Evolutionary conservation across 1,140 invertebrate genomes (phyloP).

Genomic region (Leucophenga varia): DNA sequence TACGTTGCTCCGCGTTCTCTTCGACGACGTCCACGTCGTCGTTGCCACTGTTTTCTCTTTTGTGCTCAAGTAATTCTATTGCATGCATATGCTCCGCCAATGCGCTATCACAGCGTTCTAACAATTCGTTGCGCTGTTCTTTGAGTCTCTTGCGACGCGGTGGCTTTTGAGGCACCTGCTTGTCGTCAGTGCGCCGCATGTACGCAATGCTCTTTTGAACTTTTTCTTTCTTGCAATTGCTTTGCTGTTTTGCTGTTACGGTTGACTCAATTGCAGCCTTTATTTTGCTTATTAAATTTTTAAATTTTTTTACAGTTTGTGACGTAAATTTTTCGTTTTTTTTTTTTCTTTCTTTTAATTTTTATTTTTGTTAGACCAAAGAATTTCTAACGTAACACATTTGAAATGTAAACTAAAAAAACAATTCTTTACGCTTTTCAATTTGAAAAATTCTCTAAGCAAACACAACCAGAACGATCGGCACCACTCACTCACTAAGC

Average conservation of each 20-base stretch:
- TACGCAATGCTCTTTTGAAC: too few relatives aligned
- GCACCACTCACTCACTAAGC: too few relatives aligned
- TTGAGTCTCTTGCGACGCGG: slow-evolving; percentile 7
- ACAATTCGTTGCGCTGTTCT: slow-evolving; percentile 5
- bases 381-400: slow-evolving; percentile 3
- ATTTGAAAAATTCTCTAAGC: too few relatives aligned
- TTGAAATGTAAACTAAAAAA: not conserved
- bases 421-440: too few relatives aligned
- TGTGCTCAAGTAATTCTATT: not conserved
- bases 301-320: slow-evolving; percentile 31
- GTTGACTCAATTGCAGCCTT: slow-evolving; percentile 9
- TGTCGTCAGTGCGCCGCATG: not conserved
- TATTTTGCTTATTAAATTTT: slow-evolving; percentile 7
- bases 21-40: slow-evolving; percentile 1
- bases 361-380: slow-evolving; percentile 7
- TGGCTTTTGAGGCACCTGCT: slow-evolving; percentile 1
- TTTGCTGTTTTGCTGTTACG: too few relatives aligned
- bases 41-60: not conserved
- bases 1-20: not conserved
- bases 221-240: too few relatives aligned
- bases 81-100: slow-evolving; percentile 16
- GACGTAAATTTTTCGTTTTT: slow-evolving; percentile 13
- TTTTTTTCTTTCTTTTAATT: slow-evolving; percentile 1
- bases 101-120: not conserved
- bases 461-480: too few relatives aligned